phyloP scores from a whole-genome alignment of 2,113 vertebrate species.

The Trogon surrucura region DNA sequence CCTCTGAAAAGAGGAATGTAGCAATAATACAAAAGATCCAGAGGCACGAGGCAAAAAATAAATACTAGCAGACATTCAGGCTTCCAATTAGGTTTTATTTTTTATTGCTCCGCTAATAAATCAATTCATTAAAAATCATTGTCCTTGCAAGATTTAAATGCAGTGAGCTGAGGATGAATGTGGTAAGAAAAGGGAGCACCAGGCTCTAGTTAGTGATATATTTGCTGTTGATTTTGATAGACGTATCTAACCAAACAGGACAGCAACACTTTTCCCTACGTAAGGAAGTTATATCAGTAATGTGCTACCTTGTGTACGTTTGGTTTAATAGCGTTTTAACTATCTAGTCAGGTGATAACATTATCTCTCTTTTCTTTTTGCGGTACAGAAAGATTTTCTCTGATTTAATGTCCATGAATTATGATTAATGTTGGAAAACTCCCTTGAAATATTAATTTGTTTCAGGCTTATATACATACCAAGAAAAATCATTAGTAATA shows the following conservation, averaged over 20 bases:
- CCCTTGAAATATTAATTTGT: neutral
- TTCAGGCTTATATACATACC: neutral
- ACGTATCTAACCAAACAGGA: neutral
- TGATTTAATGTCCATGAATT: neutral
- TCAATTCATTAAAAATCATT: neutral
- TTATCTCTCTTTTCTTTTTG: neutral
- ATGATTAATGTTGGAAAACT: neutral
- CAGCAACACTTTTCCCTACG: neutral
- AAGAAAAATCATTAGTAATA: neutral
- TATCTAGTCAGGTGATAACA: neutral
- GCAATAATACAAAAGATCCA: neutral
- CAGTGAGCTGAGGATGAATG: neutral
- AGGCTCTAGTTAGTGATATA: neutral
- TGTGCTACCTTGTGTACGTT: neutral
- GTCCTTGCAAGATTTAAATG: neutral
- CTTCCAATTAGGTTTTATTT: neutral
- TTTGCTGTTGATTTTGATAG: neutral
- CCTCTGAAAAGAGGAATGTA: neutral
- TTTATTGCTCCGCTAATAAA: neutral
- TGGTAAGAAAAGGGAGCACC: neutral
- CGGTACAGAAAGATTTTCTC: neutral
- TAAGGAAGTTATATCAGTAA: neutral
- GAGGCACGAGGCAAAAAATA: neutral
- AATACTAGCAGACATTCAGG: neutral
- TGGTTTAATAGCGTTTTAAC: neutral